Conservation (phyloP, 1,140 invertebrate genomes). For the Lutraria rhynchaena region DNA sequence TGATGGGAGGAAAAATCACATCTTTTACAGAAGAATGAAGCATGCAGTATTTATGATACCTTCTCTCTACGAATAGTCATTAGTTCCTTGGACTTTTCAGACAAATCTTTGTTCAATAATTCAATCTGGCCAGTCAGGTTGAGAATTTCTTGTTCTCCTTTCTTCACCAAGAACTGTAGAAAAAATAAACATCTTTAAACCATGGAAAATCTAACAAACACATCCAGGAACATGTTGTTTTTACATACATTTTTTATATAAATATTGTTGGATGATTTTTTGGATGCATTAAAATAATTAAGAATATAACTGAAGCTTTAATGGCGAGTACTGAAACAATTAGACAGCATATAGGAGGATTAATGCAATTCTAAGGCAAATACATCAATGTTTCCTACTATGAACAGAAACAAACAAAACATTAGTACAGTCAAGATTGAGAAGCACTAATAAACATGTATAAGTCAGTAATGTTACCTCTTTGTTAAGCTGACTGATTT, state of each 20-base stretch:
- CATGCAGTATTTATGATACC: constrained; percentile 70
- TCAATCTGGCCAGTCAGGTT: constrained; percentile 90
- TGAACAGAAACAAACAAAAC: background rate
- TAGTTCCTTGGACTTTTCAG: constrained; percentile 89
- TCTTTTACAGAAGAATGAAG: background rate
- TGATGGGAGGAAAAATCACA: background rate
- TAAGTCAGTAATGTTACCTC: constrained; percentile 81
- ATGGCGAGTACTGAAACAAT: too few species aligned
- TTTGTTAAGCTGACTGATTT: constrained; percentile 89
- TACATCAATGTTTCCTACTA: background rate
- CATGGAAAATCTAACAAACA: too few species aligned
- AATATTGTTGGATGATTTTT: too few species aligned
- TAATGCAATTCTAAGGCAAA: background rate
- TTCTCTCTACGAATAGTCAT: constrained; percentile 89
- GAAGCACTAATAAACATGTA: background rate
- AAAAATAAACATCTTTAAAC: constrained; percentile 30
- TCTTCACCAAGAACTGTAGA: constrained; percentile 86
- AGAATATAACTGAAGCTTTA: too few species aligned
- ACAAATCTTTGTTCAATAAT: constrained; percentile 89
- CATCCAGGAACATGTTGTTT: too few species aligned
- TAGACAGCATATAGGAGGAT: too few species aligned
- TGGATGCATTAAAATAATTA: too few species aligned
- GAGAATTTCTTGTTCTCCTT: constrained; percentile 90
- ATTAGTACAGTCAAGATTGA: background rate
- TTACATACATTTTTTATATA: too few species aligned